Conservation (phyloP, 2,888 invertebrate genomes). For the Myopa tessellatipennis region DNA sequence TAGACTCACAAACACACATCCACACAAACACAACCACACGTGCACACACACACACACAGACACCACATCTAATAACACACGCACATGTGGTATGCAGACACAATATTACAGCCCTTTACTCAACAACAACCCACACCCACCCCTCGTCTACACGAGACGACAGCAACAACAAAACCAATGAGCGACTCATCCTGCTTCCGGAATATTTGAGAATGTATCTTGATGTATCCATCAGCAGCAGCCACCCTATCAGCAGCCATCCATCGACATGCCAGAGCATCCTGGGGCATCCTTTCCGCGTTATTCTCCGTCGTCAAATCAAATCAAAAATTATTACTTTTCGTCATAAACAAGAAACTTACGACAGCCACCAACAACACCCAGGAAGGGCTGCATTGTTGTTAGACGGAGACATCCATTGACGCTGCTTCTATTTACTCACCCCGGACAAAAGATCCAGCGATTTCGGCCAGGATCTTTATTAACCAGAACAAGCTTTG, state of each 20-base stretch:
- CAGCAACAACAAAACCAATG: too few relatives aligned
- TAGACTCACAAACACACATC: not conserved
- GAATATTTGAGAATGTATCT: not conserved
- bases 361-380: not conserved
- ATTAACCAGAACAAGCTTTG: not conserved
- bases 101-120: too few relatives aligned
- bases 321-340: conserved; percentile 61
- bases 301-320: conserved; percentile 49
- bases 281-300: not conserved
- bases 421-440: not conserved
- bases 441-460: too few relatives aligned
- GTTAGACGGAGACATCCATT: too few relatives aligned
- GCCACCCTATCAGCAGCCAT: not conserved
- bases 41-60: not conserved
- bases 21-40: not conserved
- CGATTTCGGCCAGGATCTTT: too few relatives aligned
- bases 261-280: conserved; percentile 9
- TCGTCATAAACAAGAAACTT: conserved; percentile 50
- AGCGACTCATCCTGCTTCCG: too few relatives aligned
- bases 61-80: not conserved
- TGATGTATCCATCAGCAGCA: too few relatives aligned
- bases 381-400: not conserved
- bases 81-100: too few relatives aligned
- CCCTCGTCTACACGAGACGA: too few relatives aligned
- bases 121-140: too few relatives aligned